phyloP scores from a whole-genome alignment of 1,140 invertebrate species.

The Camponotus vicinus region DNA sequence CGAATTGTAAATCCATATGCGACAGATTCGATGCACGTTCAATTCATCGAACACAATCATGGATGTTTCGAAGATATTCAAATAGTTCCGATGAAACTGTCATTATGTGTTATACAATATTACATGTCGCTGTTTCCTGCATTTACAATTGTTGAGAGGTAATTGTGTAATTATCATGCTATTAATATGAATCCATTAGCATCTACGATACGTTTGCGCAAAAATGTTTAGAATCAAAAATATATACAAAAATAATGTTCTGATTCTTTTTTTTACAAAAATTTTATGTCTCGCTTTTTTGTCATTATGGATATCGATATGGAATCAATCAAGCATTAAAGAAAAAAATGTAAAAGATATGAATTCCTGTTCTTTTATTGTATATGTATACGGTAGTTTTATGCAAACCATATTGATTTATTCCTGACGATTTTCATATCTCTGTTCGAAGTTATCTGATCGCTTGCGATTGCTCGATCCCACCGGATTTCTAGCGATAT shows the following conservation, averaged over 20 bases:
- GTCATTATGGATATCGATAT: background rate
- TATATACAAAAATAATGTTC: background rate
- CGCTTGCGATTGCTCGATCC: slow-evolving; percentile 50
- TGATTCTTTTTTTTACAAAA: background rate
- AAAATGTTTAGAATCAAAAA: background rate
- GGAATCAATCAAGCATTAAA: background rate
- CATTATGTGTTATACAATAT: slow-evolving; percentile 6
- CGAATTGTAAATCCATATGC: background rate
- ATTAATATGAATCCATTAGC: background rate
- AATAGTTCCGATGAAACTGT: slow-evolving; percentile 16
- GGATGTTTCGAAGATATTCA: slow-evolving; percentile 2
- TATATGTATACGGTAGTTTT: background rate
- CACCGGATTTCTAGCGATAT: slow-evolving; percentile 21
- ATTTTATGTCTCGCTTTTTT: background rate
- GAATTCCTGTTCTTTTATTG: background rate
- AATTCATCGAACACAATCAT: slow-evolving; percentile 4
- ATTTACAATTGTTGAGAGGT: background rate
- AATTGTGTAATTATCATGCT: background rate
- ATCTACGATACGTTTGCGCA: background rate
- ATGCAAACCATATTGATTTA: background rate
- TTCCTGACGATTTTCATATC: slow-evolving; percentile 33
- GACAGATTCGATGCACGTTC: slow-evolving; percentile 19
- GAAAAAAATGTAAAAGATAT: background rate
- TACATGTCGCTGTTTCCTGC: background rate
- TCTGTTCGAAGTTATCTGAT: slow-evolving; percentile 41